Evolutionary conservation across 2,888 invertebrate genomes (phyloP), one percentile per base, ranked within the genome.

Genomic region (Drosophila affinis): DNA sequence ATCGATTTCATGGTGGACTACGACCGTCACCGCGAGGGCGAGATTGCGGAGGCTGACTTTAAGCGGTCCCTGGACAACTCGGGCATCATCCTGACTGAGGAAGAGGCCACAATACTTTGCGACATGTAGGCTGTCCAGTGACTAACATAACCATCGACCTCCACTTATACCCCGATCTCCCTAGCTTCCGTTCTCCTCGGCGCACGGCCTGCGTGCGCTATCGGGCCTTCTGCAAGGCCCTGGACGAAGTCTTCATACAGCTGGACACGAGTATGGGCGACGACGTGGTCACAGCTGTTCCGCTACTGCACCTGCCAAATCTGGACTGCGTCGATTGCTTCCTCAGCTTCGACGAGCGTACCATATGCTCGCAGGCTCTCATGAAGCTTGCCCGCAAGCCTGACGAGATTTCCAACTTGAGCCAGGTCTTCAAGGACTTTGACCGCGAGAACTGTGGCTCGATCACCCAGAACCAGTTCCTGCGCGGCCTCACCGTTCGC

Each of bases 301-400:
- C 96, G 0, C 89, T 96, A 17, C 94, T 95, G 78, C 95, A 96
- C 90, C 92, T 95, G 73, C 95, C 96, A 45, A 94, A 94, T 52
- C 91, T 93, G 48, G 95, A 95, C 89, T 93, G 94, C 76, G 93
- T 94, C 17, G 79, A 89, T 9, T 92, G 91, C 77, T 96, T 95
- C 93, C 93, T 96, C 76, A 95, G 95, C 92, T 96, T 95, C 90
- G 95, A 96, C 73, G 96, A 96, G 91, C 93, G 96, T 32, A 93
- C 93, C 65, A 89, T 93, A 39, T 93, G 95, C 46, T 94, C 95
- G 1, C 92, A 93, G 62, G 96, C 95, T 0, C 93, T 96, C 83
- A 93, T 94, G 91, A 96, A 95, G 89, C 93, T 96, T 21, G 93
- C 95, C 44, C 94, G 94, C 77, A 93, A 93, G 52, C 94, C 95